A percentile compares a stretch with the other conserved stretches of the same genome.
Conservation (phyloP, 2,888 invertebrate species). For the Rhimphoctona megacephalus region DNA sequence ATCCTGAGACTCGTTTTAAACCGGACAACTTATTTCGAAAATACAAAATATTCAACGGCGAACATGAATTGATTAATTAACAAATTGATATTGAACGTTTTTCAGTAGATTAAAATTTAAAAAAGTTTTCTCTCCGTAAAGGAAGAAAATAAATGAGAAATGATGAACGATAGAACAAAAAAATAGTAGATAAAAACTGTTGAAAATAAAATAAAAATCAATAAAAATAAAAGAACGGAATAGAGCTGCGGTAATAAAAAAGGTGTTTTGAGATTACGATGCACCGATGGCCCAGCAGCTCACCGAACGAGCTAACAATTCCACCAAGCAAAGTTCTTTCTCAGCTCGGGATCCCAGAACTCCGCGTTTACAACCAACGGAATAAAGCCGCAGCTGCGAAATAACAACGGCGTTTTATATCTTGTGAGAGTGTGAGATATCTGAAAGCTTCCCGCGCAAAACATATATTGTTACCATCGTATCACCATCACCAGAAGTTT, state of each 20-base stretch:
- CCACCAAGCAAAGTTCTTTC: constrained; percentile 2
- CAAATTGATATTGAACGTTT: background rate
- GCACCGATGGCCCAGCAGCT: constrained; percentile 76
- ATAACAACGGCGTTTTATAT: constrained; percentile 5
- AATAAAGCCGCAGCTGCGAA: constrained; percentile 53
- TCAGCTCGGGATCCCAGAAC: background rate
- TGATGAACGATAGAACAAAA: constrained; percentile 3
- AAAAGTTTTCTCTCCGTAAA: background rate
- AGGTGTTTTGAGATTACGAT: constrained; percentile 75
- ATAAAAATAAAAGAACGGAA: constrained; percentile 2
- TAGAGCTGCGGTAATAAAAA: constrained; percentile 69
- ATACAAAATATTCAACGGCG: background rate
- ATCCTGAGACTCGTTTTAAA: too few species aligned
- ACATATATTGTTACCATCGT: constrained; percentile 4
- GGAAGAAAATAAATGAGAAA: background rate
- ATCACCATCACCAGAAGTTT: background rate
- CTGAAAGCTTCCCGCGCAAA: constrained; percentile 8
- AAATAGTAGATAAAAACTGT: constrained; percentile 33
- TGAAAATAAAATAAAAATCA: constrained; percentile 1
- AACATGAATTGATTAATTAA: background rate
- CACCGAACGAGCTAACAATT: constrained; percentile 6
- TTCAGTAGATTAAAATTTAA: background rate
- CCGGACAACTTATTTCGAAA: background rate
- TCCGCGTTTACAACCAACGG: background rate
- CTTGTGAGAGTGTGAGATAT: constrained; percentile 30